phyloP scores from a whole-genome alignment of 2,797 vertebrate genomes.

The Carapus acus region DNA sequence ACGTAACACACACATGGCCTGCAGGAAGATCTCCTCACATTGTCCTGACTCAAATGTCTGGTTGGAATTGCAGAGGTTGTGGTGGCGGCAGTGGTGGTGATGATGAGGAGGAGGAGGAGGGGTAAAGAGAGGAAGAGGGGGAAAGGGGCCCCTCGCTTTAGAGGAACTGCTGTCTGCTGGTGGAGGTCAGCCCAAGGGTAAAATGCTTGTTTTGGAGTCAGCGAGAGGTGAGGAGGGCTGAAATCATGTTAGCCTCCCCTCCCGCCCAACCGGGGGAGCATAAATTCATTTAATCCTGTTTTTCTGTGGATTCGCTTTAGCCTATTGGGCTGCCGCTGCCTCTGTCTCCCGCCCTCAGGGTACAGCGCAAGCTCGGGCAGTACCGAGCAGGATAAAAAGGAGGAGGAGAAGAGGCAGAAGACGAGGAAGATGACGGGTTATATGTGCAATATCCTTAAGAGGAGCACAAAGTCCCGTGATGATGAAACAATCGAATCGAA shows the following conservation, averaged over 20 bases:
- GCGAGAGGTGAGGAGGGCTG: slow-evolving; percentile 75
- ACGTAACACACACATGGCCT: no score
- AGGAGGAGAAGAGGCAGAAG: no score
- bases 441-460: slow-evolving; percentile 63
- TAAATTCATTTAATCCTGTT: slow-evolving; percentile 82
- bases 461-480: slow-evolving; percentile 54
- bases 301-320: slow-evolving; percentile 71
- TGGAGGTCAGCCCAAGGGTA: slow-evolving; percentile 79
- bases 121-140: slow-evolving; percentile 34
- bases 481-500: slow-evolving; percentile 66
- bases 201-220: slow-evolving; percentile 78
- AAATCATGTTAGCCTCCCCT: slow-evolving; percentile 79
- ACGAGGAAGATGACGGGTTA: no score
- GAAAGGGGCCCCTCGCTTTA: slow-evolving; percentile 59
- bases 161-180: slow-evolving; percentile 72
- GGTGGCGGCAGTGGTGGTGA: slow-evolving; percentile 34
- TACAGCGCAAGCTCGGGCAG: slow-evolving; percentile 49
- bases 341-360: slow-evolving; percentile 65
- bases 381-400: slow-evolving; percentile 42
- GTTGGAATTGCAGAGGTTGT: slow-evolving; percentile 59
- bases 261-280: slow-evolving; percentile 64
- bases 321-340: slow-evolving; percentile 65
- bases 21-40: slow-evolving; percentile 46
- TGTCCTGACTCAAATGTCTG: slow-evolving; percentile 55
- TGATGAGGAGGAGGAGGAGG: slow-evolving; percentile 29